Evolutionary conservation across 1,140 invertebrate genomes (phyloP).

Genomic region (Philotrypesis tridentata): DNA sequence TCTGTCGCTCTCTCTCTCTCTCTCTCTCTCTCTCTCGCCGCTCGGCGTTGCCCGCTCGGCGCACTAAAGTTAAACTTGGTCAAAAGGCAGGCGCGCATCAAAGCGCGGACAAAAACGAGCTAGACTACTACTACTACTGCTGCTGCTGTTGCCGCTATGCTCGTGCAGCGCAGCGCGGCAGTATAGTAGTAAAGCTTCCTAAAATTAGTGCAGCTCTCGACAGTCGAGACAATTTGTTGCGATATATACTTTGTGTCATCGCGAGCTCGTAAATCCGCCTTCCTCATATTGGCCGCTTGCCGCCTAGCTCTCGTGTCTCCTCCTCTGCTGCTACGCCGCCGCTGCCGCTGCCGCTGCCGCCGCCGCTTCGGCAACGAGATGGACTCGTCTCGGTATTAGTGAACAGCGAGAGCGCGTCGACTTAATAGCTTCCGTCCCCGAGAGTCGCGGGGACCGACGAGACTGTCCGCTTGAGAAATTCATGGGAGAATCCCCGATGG

Average conservation of each 20-base stretch:
- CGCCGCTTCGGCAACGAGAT: not conserved
- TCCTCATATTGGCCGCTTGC: slow-evolving; percentile 21
- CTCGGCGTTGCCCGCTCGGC: too few relatives aligned
- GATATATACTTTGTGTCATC: slow-evolving; percentile 42
- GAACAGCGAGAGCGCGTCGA: not conserved
- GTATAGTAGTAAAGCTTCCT: slow-evolving; percentile 50
- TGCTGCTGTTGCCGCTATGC: too few relatives aligned
- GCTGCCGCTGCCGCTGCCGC: too few relatives aligned
- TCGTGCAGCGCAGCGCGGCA: too few relatives aligned
- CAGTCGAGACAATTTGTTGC: slow-evolving; percentile 39
- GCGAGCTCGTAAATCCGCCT: slow-evolving; percentile 34
- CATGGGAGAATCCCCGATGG: slow-evolving; percentile 10
- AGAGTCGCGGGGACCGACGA: too few relatives aligned
- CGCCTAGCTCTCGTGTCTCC: not conserved
- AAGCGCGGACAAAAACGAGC: slow-evolving; percentile 16
- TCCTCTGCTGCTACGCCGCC: too few relatives aligned
- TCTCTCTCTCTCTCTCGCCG: not conserved
- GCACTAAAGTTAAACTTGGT: slow-evolving; percentile 27
- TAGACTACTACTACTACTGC: too few relatives aligned
- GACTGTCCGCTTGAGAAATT: too few relatives aligned
- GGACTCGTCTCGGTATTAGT: not conserved
- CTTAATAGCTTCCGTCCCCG: slow-evolving; percentile 34
- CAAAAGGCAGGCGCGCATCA: slow-evolving; percentile 21
- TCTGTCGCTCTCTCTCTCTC: not conserved
- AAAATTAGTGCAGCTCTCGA: slow-evolving; percentile 47